Conservation (phyloP, 2,113 vertebrate genomes). For the Dicaeum eximium region DNA sequence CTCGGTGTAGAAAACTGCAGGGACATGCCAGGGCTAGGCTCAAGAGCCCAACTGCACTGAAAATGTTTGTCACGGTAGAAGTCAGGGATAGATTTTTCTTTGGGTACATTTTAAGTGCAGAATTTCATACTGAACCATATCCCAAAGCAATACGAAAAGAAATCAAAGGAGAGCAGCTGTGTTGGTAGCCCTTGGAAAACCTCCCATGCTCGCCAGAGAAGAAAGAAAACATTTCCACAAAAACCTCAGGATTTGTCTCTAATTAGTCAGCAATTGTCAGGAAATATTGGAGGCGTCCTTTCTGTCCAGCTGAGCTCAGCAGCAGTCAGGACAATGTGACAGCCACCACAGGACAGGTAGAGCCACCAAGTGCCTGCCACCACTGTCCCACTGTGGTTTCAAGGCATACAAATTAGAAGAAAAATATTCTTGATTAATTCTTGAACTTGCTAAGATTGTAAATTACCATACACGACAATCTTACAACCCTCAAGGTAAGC, state of each 20-base stretch:
- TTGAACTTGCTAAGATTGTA: neutral
- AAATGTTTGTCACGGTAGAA: neutral
- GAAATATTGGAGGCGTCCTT: neutral
- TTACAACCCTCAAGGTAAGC: neutral
- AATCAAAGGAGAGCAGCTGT: neutral
- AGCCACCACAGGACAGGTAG: neutral
- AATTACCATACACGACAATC: neutral
- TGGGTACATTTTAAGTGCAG: neutral
- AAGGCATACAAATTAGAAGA: neutral
- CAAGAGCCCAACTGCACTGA: neutral
- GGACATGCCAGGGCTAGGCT: neutral
- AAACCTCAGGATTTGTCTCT: neutral
- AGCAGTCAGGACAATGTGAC: neutral
- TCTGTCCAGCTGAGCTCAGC: neutral
- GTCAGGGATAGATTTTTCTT: neutral
- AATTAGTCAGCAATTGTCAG: neutral
- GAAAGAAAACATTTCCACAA: neutral
- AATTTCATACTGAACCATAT: neutral
- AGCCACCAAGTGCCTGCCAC: neutral
- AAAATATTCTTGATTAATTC: neutral
- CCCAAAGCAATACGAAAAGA: neutral
- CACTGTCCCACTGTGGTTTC: neutral
- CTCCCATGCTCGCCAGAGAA: neutral
- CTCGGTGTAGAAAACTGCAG: rapidly evolving
- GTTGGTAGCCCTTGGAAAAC: neutral